Conservation (phyloP, 92 coral and sea anemone genomes). For the Umimayanthus kanabou region DNA sequence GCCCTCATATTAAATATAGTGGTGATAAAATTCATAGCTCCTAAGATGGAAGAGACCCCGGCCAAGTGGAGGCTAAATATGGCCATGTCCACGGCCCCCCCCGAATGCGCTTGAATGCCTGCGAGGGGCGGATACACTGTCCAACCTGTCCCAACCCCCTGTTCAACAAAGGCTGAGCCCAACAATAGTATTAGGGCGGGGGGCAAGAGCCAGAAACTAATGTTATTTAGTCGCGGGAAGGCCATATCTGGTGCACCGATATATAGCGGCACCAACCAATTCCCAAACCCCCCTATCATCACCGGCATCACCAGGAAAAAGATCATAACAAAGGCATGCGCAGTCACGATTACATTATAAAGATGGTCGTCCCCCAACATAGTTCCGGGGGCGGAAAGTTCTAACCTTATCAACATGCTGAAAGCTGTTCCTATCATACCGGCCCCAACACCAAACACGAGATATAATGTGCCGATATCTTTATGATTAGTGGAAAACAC, state of each 20-base stretch:
- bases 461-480: slow-evolving; percentile 84
- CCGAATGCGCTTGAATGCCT: slow-evolving; percentile 68
- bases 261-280: slow-evolving; percentile 74
- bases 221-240: slow-evolving; percentile 76
- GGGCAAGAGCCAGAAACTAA: slow-evolving; percentile 19
- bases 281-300: slow-evolving; percentile 5
- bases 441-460: slow-evolving; percentile 74
- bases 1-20: slow-evolving; percentile 78
- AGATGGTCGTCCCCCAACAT: slow-evolving; percentile 91
- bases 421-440: slow-evolving; percentile 84
- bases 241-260: slow-evolving; percentile 80
- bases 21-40: slow-evolving; percentile 79
- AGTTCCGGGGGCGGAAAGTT: slow-evolving; percentile 81
- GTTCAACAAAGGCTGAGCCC: slow-evolving; percentile 73
- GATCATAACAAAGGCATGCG: slow-evolving; percentile 81
- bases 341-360: slow-evolving; percentile 83
- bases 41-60: slow-evolving; percentile 81
- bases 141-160: slow-evolving; percentile 81
- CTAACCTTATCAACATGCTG: slow-evolving; percentile 83
- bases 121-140: slow-evolving; percentile 76
- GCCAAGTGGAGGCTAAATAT: slow-evolving; percentile 84
- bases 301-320: slow-evolving; percentile 80
- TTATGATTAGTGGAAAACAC: slow-evolving; percentile 78
- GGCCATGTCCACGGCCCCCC: slow-evolving; percentile 73
- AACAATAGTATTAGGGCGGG: slow-evolving; percentile 68